Base-by-base conservation (phyloP, 2,113 vertebrate genomes). In the Siniperca chuatsi region DNA sequence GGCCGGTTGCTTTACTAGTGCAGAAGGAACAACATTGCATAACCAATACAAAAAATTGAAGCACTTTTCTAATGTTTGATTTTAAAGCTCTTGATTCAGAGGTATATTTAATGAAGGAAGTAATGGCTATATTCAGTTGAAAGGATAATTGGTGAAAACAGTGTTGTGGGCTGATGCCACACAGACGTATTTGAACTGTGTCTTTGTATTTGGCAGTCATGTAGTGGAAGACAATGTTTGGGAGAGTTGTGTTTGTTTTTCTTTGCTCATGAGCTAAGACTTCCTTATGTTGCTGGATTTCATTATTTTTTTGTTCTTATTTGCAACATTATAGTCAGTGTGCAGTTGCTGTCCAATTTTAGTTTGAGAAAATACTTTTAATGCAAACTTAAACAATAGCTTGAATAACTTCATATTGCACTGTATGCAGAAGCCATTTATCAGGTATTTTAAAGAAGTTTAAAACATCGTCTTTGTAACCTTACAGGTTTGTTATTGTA, bases 361-460 rank as follows among this genome's bases (percentile, higher is more conserved):
- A 71, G 35, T 81, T 78, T 82, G 60, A 82, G n/a, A 66, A 75
- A 68, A 76, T 21, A 25, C 13, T 83, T 86, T 89, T 69, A 86
- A 82, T 83, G 33, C 87, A 82, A 69, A 78, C 55, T 48, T 65
- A 48, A 83, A 76, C 77, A 29, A 54, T 46, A 77, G 88, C 87
- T 93, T 84, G 79, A 90, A 81, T 82, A 76, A 82, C 15, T 58
- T 82, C 29, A 79, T 87, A 70, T 91, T 89, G 90, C 90, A 92
- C 91, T 84, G 81, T 84, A 89, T 78, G 77, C 90, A 84, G 69
- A 91, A 87, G 75, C 80, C 88, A 90, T 93, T 82, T 75, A 82
- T 90, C 75, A 87, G 83, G 76, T 89, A 62, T 89, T 90, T 87
- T 25, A 65, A 84, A 60, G 70, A 85, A 25, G 37, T 86, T 74